phyloP scores from a whole-genome alignment of 1,140 invertebrate genomes.

The Drosophila parabipectinata region DNA sequence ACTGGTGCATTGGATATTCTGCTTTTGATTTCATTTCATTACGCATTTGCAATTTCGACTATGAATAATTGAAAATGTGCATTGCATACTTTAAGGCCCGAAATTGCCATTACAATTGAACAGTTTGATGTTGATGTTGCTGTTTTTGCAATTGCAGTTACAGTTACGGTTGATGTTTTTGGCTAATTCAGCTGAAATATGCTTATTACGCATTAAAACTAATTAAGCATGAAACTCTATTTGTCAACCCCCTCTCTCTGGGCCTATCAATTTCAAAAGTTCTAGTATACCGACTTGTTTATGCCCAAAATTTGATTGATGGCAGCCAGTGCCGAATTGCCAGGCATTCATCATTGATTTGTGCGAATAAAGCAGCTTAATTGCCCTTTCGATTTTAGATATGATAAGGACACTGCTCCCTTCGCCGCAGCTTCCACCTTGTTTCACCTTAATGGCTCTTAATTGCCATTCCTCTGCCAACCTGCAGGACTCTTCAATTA shows the following conservation, averaged over 20 bases:
- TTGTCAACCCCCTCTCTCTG: conserved; percentile 9
- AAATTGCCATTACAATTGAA: conserved; percentile 67
- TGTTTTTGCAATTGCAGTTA: conserved; percentile 23
- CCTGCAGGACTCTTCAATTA: conserved; percentile 40
- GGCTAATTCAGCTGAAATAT: conserved; percentile 73
- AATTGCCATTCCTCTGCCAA: conserved; percentile 26
- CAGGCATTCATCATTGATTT: conserved; percentile 39
- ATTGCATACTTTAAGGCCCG: conserved; percentile 70
- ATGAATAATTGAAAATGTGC: conserved; percentile 77
- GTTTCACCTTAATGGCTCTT: conserved; percentile 36
- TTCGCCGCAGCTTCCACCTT: background rate
- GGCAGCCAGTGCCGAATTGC: conserved; percentile 12
- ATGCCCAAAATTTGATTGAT: conserved; percentile 42
- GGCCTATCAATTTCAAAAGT: background rate
- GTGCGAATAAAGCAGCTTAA: conserved; percentile 27
- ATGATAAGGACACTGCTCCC: conserved; percentile 6
- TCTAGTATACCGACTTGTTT: conserved; percentile 1
- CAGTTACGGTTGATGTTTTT: conserved; percentile 45
- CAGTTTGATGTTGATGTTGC: conserved; percentile 9
- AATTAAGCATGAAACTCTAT: conserved; percentile 72
- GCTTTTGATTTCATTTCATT: conserved; percentile 79
- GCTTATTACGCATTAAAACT: conserved; percentile 78
- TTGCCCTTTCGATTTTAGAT: conserved; percentile 38
- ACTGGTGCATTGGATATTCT: conserved; percentile 55
- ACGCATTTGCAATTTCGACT: conserved; percentile 73